A percentile compares a stretch with the other conserved stretches of the same genome.
Conservation (phyloP, 2,113 vertebrate genomes). For the Amphilophus citrinellus region DNA sequence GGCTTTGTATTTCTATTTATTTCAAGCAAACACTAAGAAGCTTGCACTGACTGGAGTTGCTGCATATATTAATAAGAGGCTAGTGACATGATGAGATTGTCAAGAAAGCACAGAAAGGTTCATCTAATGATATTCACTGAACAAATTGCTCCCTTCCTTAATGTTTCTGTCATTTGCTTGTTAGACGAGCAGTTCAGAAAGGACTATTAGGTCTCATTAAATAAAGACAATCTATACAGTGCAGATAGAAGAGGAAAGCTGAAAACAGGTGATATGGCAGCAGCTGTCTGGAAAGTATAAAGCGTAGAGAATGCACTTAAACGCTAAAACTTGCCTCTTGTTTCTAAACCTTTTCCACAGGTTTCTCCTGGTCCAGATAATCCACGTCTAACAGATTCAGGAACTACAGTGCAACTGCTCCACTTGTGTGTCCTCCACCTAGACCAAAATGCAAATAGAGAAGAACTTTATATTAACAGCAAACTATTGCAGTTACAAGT, state of each 20-base stretch:
- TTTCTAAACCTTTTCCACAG: conserved; percentile 92
- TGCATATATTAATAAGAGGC: conserved; percentile 40
- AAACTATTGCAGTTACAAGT: background rate
- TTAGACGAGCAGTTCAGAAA: conserved; percentile 49
- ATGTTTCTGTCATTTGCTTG: conserved; percentile 48
- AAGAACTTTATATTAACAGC: background rate
- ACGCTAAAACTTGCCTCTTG: conserved; percentile 85
- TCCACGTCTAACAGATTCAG: conserved; percentile 84
- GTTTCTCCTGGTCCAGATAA: conserved; percentile 80
- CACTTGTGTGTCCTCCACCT: conserved; percentile 93
- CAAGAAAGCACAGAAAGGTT: conserved; percentile 34
- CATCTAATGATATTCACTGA: conserved; percentile 28
- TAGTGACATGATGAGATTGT: conserved; percentile 39
- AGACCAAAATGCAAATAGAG: conserved; percentile 50
- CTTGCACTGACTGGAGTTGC: conserved; percentile 2
- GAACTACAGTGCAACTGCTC: conserved; percentile 89
- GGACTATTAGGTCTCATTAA: conserved; percentile 57
- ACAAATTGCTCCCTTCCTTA: conserved; percentile 54
- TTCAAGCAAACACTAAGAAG: background rate
- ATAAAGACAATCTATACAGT: conserved; percentile 3
- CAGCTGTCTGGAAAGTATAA: conserved; percentile 22
- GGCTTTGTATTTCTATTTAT: background rate
- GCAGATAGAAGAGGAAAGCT: background rate
- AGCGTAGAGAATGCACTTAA: background rate
- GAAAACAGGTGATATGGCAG: conserved; percentile 11